Evolutionary conservation across 2,888 invertebrate genomes (phyloP).

Genomic region (Lissonota sp.): DNA sequence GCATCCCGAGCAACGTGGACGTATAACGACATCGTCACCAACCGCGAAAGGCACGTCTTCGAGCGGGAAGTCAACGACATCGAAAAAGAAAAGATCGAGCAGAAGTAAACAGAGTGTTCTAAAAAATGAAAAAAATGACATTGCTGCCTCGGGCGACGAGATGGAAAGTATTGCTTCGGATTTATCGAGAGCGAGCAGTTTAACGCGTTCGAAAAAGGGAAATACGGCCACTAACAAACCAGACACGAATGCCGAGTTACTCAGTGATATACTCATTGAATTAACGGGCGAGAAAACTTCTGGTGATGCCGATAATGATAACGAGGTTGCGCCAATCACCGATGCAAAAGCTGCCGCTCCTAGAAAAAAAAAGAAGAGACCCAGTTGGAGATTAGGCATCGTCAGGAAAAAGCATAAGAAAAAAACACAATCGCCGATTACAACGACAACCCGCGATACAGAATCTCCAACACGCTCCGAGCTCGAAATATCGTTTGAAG

Average conservation of each 20-base stretch:
- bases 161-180: slow-evolving; percentile 77
- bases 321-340: slow-evolving; percentile 48
- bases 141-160: slow-evolving; percentile 70
- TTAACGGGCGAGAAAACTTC: slow-evolving; percentile 64
- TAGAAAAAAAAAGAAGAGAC: slow-evolving; percentile 66
- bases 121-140: slow-evolving; percentile 64
- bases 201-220: slow-evolving; percentile 59
- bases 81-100: slow-evolving; percentile 44
- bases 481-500: slow-evolving; percentile 29
- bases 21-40: slow-evolving; percentile 47
- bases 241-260: slow-evolving; percentile 71
- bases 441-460: slow-evolving; percentile 19
- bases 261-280: slow-evolving; percentile 71
- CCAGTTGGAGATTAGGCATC: slow-evolving; percentile 64
- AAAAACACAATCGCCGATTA: slow-evolving; percentile 53
- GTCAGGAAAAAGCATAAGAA: slow-evolving; percentile 73
- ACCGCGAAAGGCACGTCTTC: slow-evolving; percentile 20
- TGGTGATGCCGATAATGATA: slow-evolving; percentile 69
- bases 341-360: slow-evolving; percentile 77
- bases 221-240: slow-evolving; percentile 37
- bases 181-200: slow-evolving; percentile 74
- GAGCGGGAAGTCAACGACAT: slow-evolving; percentile 5
- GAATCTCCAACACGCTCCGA: neutral
- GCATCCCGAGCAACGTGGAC: slow-evolving; percentile 71
- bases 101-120: slow-evolving; percentile 53